Evolutionary conservation across 2,113 vertebrate species (phyloP).

Genomic region (Syngnathus scovelli): DNA sequence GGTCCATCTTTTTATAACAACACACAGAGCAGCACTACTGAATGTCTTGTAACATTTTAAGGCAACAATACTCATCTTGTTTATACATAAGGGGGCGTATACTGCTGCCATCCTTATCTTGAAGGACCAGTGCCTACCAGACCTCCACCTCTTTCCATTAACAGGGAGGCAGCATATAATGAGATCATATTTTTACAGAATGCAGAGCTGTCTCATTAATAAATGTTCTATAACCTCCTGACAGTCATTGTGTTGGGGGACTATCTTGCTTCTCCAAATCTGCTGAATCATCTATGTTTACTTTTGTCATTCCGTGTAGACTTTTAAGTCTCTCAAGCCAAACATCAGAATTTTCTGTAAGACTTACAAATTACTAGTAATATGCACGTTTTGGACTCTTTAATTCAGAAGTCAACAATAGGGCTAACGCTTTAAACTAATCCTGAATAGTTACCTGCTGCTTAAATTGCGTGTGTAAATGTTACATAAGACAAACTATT

Average conservation of each 20-base stretch:
- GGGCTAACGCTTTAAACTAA: neutral
- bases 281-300: neutral
- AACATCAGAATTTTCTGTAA: neutral
- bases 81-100: conserved; percentile 51
- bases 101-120: conserved; percentile 64
- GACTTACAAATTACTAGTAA: neutral
- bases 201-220: neutral
- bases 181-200: neutral
- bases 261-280: too few relatives aligned
- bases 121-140: conserved; percentile 47
- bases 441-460: neutral
- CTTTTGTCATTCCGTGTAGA: neutral
- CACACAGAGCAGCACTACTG: conserved; percentile 11
- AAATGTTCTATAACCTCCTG: neutral
- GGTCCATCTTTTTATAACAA: conserved; percentile 56
- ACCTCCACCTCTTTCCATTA: conserved; percentile 28
- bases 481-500: neutral
- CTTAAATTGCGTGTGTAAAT: too few relatives aligned
- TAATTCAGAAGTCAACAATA: neutral
- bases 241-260: too few relatives aligned
- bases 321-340: neutral
- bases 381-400: neutral
- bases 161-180: neutral
- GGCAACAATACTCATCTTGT: conserved; percentile 41
- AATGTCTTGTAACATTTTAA: conserved; percentile 7